Conservation (phyloP, 2,797 vertebrate genomes). For the Okamejei kenojei region DNA sequence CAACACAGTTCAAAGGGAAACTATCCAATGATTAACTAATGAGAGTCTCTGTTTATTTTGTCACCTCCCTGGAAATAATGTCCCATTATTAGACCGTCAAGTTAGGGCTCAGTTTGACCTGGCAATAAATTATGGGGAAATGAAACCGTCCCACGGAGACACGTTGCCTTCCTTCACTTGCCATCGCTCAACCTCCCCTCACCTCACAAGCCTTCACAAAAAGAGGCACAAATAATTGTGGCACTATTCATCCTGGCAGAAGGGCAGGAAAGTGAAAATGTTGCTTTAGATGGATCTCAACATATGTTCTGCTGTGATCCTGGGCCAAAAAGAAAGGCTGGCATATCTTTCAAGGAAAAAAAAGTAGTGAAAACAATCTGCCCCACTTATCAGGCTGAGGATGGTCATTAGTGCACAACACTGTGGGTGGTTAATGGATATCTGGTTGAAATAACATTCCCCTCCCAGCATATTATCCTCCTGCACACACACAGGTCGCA, state of each 20-base stretch:
- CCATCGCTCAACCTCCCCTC: neutral
- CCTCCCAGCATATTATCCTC: neutral
- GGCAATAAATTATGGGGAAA: conserved; percentile 6
- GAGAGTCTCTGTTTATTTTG: neutral
- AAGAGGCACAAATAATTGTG: neutral
- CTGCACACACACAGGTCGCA: neutral
- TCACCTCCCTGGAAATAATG: conserved; percentile 22
- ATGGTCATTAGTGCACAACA: neutral
- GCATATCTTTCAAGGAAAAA: neutral
- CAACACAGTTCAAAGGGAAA: neutral
- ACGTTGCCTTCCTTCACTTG: neutral
- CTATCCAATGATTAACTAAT: conserved; percentile 5
- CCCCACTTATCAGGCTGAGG: conserved; percentile 6
- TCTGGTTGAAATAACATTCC: neutral
- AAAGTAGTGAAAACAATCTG: neutral
- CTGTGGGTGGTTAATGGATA: conserved; percentile 17
- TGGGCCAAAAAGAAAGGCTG: neutral
- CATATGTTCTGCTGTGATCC: neutral
- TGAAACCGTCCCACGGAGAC: neutral
- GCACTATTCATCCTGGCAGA: neutral
- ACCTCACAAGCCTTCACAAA: neutral
- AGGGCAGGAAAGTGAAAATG: neutral
- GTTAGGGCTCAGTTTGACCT: neutral
- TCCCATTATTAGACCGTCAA: conserved; percentile 9
- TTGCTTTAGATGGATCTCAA: neutral